Evolutionary conservation across 2,888 invertebrate genomes (phyloP), one percentile per base, ranked within the genome.

Genomic region (Melinaea marsaeus): DNA sequence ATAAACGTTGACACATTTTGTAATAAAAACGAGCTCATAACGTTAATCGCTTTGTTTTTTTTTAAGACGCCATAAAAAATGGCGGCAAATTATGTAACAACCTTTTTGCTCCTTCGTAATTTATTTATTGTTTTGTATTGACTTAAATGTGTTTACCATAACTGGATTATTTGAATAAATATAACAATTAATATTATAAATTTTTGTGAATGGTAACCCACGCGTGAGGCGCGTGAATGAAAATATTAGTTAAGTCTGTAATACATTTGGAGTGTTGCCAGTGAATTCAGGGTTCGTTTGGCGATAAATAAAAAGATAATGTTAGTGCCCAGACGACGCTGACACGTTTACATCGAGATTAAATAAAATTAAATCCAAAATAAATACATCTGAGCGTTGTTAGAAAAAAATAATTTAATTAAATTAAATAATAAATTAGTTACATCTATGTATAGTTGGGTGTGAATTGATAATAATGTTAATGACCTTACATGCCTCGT

Each of bases 331-430:
- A 85, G 85, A 85, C 86, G 70, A 59, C 72, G 85, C 68, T 82
- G 86, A 86, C 83, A 85, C 75, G 72, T 83, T 81, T 80, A 84
- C 78, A 75, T 70, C 58, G 71, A 74, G 69, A 72, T 79, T 83
- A 80, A 78, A 80, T 80, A 68, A 58, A 64, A 62, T 62, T 62
- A 57, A 55, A 57, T 58, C 47, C 6, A 37, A 58, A 34, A 45
- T 32, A 58, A 58, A 45, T 13, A 34, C 55, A 42, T 9, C 37
- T 33, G 45, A 56, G 13, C 55, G 9, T 55, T 56, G 55, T 57
- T 57, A 42, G 7, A 11, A 9, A 42, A 42, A 42, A 9, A 9
- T 9, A 9, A 7, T 42, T 42, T 2, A 42, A 3, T 34, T 34
- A 46, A 55, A 46, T 57, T 42, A 51, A 51, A 34, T 45, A 55